Base-by-base conservation (phyloP, 2,797 vertebrate species). In the Perodicticus potto region DNA sequence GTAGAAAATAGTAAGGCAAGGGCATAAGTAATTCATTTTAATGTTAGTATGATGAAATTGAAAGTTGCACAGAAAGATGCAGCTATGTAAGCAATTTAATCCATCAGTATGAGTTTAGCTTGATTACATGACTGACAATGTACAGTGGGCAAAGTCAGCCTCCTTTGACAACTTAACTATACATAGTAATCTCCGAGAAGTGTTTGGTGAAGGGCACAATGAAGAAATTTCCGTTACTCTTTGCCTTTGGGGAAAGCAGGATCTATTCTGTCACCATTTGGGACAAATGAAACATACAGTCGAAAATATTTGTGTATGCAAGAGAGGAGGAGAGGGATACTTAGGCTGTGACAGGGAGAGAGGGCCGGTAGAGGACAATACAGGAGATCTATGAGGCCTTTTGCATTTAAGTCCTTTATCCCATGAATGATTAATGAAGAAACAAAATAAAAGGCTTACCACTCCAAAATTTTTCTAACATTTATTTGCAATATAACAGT, bases 151-250 rank as follows among this genome's bases (percentile, higher is more conserved):
- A 76, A 61, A 80, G 43, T 53, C 3, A 94, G 53, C 8, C 5
- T 11, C 67, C 80, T 90, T 85, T 90, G 1, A 95, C 78, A 45
- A 88, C 17, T 78, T 80, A 91, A 37, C 49, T 69, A 9, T 59
- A 53, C 32, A 20, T 80, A 93, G n/a, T 93, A 9, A 93, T 88
- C 4, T 76, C n/a, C 49, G 81, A 63, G 23, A 96, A 95, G 37
- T 90, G 17, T 3, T 53, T 34, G 90, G 9, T 63, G 57, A 65
- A 89, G 53, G 57, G 57, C n/a, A 69, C 7, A 92, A 29, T 27
- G 27, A 89, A 77, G 11, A 87, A 76, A 82, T 12, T 12, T 89
- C 23, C 85, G 91, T 61, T 86, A 57, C 32, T 80, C 1, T 55
- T 65, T 20, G 0, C 13, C 8, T 90, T 29, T 82, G 6, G 1